Conservation (phyloP, 2,888 invertebrate species). For the Oeneis ivallda region DNA sequence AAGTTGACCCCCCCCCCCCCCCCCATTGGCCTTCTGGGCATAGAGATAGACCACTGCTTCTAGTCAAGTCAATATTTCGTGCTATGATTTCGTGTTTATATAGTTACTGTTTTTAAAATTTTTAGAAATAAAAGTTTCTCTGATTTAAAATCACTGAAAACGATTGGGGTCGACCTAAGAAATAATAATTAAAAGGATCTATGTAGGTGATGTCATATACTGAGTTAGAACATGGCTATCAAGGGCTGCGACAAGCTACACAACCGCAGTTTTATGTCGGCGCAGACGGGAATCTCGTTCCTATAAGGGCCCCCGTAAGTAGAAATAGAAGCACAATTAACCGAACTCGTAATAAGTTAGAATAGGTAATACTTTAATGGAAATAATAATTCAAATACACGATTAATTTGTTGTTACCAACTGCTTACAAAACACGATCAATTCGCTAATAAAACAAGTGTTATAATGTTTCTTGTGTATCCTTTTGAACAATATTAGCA, state of each 20-base stretch:
- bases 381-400: background rate
- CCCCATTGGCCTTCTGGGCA: too few relatives aligned
- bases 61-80: too few relatives aligned
- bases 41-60: too few relatives aligned
- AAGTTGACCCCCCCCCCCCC: too few relatives aligned
- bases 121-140: slow-evolving; percentile 5
- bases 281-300: slow-evolving; percentile 84
- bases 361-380: background rate
- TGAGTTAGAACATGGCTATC: slow-evolving; percentile 95
- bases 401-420: background rate
- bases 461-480: background rate
- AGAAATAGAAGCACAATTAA: slow-evolving; percentile 17
- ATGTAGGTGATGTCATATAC: slow-evolving; percentile 91
- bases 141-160: slow-evolving; percentile 12
- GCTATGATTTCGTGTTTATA: too few relatives aligned
- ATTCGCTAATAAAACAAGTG: background rate
- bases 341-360: background rate
- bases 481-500: background rate
- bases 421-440: background rate
- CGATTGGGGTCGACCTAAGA: slow-evolving; percentile 23
- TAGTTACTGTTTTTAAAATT: background rate
- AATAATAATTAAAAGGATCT: slow-evolving; percentile 41
- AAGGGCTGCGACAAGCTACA: slow-evolving; percentile 88
- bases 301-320: slow-evolving; percentile 83
- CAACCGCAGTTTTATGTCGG: slow-evolving; percentile 88